Evolutionary conservation across 1,140 invertebrate species (phyloP).

Genomic region (Drosophila biarmipes): DNA sequence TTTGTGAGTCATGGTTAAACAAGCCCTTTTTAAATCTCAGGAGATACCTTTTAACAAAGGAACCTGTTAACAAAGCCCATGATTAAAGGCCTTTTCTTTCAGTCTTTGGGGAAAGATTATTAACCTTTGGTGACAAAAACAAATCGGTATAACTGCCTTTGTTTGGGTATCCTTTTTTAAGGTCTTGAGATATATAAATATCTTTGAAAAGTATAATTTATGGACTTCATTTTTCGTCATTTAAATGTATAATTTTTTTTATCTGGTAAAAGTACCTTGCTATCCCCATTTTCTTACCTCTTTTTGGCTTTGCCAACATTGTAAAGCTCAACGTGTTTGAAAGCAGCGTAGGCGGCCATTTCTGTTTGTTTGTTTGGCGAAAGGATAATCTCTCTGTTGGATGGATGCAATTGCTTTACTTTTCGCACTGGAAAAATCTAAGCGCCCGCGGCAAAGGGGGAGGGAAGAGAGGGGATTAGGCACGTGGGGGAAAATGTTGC

Average conservation of each 20-base stretch:
- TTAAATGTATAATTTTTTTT: neutral
- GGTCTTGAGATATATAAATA: neutral
- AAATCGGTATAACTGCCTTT: neutral
- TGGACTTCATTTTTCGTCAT: neutral
- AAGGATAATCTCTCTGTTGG: conserved; percentile 47
- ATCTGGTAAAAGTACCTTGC: neutral
- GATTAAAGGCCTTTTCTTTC: neutral
- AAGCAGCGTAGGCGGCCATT: conserved; percentile 89
- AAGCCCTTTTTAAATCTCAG: conserved; percentile 2
- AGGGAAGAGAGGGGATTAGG: conserved; percentile 6
- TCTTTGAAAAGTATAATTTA: neutral
- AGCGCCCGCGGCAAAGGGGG: conserved; percentile 9
- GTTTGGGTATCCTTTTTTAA: neutral
- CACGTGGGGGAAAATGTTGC: conserved; percentile 43
- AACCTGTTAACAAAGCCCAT: neutral
- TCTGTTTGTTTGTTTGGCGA: conserved; percentile 47
- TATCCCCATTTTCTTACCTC: conserved; percentile 85
- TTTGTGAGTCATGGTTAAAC: neutral
- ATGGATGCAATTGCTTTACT: conserved; percentile 48
- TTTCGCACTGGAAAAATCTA: conserved; percentile 50
- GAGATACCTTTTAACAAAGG: neutral
- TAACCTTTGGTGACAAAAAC: neutral
- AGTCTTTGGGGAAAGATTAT: neutral
- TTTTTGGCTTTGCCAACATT: conserved; percentile 89
- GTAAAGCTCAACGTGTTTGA: conserved; percentile 90